Percentiles rank a stretch among this genome's conserved stretches.
These are phyloP conservation scores for Colletes latitarsis DNA, from an alignment of 1,140 invertebrate genomes.

Conservation along the genomic window DNA sequence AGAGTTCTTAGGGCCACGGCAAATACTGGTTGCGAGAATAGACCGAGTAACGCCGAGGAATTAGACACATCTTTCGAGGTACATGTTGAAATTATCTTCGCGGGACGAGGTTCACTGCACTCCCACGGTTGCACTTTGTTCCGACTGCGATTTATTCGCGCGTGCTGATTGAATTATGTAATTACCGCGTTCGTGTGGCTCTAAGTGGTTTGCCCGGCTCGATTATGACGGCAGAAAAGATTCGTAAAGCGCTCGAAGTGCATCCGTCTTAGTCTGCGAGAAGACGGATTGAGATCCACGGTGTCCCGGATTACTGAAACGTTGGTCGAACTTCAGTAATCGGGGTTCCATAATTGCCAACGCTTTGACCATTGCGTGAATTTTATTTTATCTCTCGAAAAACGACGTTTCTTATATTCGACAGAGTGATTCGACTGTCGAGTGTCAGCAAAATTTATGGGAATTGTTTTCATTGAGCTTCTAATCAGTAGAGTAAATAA, in stretches of 20 bases:
- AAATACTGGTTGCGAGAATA: not conserved
- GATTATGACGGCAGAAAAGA: conserved; percentile 1
- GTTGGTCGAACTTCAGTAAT: not conserved
- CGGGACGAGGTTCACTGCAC: conserved; percentile 14
- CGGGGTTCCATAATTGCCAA: too few relatives aligned
- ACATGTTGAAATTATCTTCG: conserved; percentile 31
- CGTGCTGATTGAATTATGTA: conserved; percentile 49
- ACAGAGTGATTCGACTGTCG: too few relatives aligned
- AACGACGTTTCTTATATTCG: too few relatives aligned
- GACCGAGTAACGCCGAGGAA: conserved; percentile 31
- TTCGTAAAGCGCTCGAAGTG: not conserved
- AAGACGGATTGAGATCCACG: not conserved
- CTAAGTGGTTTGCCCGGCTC: conserved; percentile 11
- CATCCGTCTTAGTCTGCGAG: conserved; percentile 9
- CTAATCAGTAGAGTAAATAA: too few relatives aligned
- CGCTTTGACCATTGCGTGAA: too few relatives aligned
- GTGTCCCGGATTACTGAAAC: not conserved
- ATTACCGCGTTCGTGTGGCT: conserved; percentile 17
- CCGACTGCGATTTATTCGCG: conserved; percentile 15
- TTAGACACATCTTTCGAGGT: conserved; percentile 35
- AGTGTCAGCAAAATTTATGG: too few relatives aligned
- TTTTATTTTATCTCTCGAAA: too few relatives aligned
- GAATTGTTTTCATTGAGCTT: too few relatives aligned
- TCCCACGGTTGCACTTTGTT: conserved; percentile 46
- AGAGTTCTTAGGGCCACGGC: not conserved